phyloP scores from a whole-genome alignment of 2,113 vertebrate genomes.

The Helogale parvula region DNA sequence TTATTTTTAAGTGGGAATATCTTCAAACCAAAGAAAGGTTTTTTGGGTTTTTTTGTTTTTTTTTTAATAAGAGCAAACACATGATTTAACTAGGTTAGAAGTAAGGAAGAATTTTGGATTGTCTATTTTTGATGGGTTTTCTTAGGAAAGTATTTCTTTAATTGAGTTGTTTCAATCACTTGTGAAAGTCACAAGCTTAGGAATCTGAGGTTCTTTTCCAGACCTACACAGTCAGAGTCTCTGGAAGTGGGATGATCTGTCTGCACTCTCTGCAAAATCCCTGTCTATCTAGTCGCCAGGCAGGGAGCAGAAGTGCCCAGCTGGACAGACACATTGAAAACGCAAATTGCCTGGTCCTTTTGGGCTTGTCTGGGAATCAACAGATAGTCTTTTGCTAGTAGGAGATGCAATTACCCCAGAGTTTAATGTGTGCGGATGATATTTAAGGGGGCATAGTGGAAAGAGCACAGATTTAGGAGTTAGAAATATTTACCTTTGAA shows the following conservation, averaged over 20 bases:
- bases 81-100: background rate
- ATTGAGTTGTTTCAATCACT: background rate
- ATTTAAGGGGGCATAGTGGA: background rate
- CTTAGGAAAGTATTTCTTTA: background rate
- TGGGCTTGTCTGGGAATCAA: background rate
- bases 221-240: background rate
- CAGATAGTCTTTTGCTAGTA: background rate
- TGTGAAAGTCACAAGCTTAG: background rate
- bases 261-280: background rate
- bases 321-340: background rate
- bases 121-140: background rate
- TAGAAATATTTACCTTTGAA: background rate
- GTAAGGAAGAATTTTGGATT: background rate
- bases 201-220: background rate
- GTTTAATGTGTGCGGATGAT: background rate
- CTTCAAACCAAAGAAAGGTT: conserved; percentile 1
- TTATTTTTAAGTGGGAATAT: background rate
- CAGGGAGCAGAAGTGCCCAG: background rate
- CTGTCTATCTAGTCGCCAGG: too few species aligned
- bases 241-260: background rate
- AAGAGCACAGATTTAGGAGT: background rate
- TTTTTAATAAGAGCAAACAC: background rate
- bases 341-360: background rate
- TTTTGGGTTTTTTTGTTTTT: too few species aligned
- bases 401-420: background rate